phyloP scores from a whole-genome alignment of 2,797 vertebrate species.

The Chromobotia macracanthus region DNA sequence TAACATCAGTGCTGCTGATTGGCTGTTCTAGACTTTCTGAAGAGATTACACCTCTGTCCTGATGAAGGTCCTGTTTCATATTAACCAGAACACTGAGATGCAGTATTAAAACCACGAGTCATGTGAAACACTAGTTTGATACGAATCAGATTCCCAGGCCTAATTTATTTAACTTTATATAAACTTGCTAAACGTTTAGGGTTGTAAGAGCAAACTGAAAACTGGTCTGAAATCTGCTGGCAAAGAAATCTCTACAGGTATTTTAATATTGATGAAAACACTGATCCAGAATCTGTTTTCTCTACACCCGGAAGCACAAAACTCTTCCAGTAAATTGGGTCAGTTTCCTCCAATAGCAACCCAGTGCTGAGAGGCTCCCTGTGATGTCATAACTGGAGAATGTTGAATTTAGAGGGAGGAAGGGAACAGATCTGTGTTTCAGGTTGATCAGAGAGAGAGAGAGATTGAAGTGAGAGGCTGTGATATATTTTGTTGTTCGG shows the following conservation, averaged over 20 bases:
- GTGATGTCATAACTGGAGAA: conserved; percentile 43
- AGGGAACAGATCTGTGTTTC: conserved; percentile 5
- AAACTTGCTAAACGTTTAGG: not conserved
- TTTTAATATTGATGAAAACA: too few species aligned
- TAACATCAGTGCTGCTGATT: not conserved
- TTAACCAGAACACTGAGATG: conserved; percentile 22
- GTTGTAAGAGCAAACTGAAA: not conserved
- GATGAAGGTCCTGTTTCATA: conserved; percentile 4
- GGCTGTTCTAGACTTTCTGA: conserved; percentile 26
- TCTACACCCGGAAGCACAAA: not conserved
- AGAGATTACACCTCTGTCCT: not conserved
- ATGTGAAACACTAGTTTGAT: conserved; percentile 20
- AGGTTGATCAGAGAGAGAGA: too few species aligned
- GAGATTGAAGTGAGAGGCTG: conserved; percentile 31
- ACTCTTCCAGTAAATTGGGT: conserved; percentile 30
- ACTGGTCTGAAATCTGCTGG: not conserved
- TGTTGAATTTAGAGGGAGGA: conserved; percentile 41
- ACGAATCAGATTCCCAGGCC: not conserved
- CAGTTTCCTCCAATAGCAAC: conserved; percentile 4
- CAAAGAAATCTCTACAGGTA: not conserved
- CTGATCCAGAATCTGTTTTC: not conserved
- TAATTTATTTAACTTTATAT: not conserved
- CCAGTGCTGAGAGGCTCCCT: not conserved
- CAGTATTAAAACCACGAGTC: conserved; percentile 2
- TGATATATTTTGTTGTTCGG: conserved; percentile 44